These are phyloP conservation scores for Phoeniculus purpureus DNA, from an alignment of 2,797 vertebrate genomes.

Conservation along the genomic window DNA sequence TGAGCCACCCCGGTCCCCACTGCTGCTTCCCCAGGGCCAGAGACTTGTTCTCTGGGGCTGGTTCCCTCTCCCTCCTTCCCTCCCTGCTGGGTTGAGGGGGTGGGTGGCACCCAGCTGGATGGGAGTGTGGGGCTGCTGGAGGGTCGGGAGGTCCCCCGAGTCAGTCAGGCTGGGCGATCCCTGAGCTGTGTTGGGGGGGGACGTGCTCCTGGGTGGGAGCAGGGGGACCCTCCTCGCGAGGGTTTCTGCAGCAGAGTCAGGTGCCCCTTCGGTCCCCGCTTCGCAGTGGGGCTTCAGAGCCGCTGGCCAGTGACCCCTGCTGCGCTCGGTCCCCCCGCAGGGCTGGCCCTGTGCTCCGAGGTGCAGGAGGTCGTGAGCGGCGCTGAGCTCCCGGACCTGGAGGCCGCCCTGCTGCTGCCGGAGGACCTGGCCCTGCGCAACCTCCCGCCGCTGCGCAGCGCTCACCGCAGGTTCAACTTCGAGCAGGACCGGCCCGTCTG, in stretches of 20 bases:
- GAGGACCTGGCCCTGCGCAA: constrained; percentile 91
- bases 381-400: constrained; percentile 86
- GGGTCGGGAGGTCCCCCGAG: no score
- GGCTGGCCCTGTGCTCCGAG: constrained; percentile 79
- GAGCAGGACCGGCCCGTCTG: constrained; percentile 81
- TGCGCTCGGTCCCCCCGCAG: constrained; percentile 7
- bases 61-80: no score
- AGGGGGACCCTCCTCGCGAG: no score
- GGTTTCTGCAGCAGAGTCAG: no score
- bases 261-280: no score
- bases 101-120: no score
- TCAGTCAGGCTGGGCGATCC: no score
- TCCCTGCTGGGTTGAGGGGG: no score
- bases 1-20: neutral
- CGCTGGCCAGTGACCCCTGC: neutral
- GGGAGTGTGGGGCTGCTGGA: no score
- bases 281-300: no score
- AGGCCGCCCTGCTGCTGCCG: constrained; percentile 86
- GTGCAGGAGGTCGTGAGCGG: constrained; percentile 82
- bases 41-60: neutral
- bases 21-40: neutral
- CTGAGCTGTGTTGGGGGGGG: no score
- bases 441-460: constrained; percentile 87
- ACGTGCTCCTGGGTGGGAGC: no score
- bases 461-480: constrained; percentile 89